These are phyloP conservation scores for Tetramorium bicarinatum DNA, from an alignment of 2,888 invertebrate species.

Conservation along the genomic window DNA sequence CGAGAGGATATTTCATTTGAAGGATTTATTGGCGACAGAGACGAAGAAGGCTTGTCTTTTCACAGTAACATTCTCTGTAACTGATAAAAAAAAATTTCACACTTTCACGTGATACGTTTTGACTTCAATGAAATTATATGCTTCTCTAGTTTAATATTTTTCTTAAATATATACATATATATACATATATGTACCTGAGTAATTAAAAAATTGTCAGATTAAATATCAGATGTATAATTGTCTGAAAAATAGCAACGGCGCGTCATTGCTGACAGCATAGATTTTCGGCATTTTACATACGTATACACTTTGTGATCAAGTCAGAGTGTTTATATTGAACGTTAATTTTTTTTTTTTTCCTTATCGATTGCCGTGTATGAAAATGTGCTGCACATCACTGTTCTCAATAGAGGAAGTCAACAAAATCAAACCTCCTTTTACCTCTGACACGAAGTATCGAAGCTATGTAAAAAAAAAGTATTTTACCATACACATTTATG, in stretches of 20 bases:
- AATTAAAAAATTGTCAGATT: constrained; percentile 38
- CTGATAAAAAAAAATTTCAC: constrained; percentile 7
- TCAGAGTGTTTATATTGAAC: constrained; percentile 38
- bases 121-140: constrained; percentile 2
- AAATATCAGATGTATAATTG: constrained; percentile 18
- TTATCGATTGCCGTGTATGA: constrained; percentile 47
- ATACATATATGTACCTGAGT: constrained; percentile 42
- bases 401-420: constrained; percentile 42
- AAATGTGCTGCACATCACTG: constrained; percentile 53
- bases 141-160: constrained; percentile 41
- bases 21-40: not conserved
- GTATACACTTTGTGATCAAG: constrained; percentile 1
- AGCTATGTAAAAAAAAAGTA: constrained; percentile 14
- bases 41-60: not conserved
- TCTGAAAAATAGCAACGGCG: not conserved
- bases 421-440: constrained; percentile 54
- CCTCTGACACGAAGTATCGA: constrained; percentile 26
- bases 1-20: constrained; percentile 6
- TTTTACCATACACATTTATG: constrained; percentile 26
- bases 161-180: constrained; percentile 2
- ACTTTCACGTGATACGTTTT: constrained; percentile 3
- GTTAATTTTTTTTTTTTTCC: constrained; percentile 28
- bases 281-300: constrained; percentile 32
- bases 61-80: constrained; percentile 1
- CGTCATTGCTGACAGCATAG: constrained; percentile 29